Evolutionary conservation across 2,888 invertebrate species (phyloP), one percentile per base, ranked within the genome.

Genomic region (Melanophora roralis): DNA sequence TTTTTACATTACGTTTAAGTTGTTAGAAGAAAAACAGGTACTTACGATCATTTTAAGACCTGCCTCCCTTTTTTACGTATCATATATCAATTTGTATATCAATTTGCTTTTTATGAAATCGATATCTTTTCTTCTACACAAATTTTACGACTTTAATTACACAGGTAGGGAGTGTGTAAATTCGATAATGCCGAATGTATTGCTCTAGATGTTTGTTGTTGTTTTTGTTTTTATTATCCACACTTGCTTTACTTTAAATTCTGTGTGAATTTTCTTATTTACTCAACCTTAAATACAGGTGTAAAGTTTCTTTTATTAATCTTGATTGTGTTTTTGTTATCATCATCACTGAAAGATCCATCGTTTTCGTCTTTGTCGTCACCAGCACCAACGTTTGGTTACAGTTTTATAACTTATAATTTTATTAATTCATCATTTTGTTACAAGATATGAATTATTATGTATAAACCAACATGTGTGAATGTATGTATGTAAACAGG

Each of bases 351-450:
- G 27, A 6, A 27, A 3, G 6, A 27, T 19, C 32, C 32, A 7
- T 19, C 9, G 11, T 19, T 2, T 16, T 12, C 11, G n/a, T 64
- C 36, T 21, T 49, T 4, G 36, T 38, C 38, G 11, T 51, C 27
- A 4, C 2, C 19, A 36, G 36, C 38, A 38, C 16, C 2, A 4
- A 40, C 16, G 7, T 49, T 9, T 32, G 45, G 55, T 59, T 59
- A 43, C n/a, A 45, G 23, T 60, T 68, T 47, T 43, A 74, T 40
- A 16, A 49, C 57, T 60, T 60, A 60, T 47, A 75, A 67, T 62
- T 36, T 60, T 47, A 47, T 68, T 62, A 75, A 62, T 68, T 62
- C 68, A 68, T 75, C 62, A 68, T 60, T 47, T 7, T 7, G 32
- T 19, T 67, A 49, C 21, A 34, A 51, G 21, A 5, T 64, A 23